These are phyloP conservation scores for Microctonus brassicae DNA, from an alignment of 2,888 invertebrate genomes.

Conservation along the genomic window DNA sequence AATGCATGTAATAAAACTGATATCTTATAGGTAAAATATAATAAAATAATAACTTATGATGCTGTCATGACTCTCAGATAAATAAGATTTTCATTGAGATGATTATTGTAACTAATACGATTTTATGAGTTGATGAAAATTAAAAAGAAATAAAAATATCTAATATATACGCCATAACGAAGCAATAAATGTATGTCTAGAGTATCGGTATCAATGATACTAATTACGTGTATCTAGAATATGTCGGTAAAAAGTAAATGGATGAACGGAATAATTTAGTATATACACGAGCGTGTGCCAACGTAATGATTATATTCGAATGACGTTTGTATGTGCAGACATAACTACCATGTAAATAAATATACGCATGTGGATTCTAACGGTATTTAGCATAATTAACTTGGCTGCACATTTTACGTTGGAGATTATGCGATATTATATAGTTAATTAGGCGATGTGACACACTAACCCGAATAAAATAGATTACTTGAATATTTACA, in stretches of 20 bases:
- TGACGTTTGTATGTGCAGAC: slow-evolving; percentile 18
- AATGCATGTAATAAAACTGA: too few relatives aligned
- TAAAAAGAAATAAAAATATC: slow-evolving; percentile 9
- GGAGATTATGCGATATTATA: slow-evolving; percentile 12
- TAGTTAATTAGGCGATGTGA: slow-evolving; percentile 17
- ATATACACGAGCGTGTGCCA: slow-evolving; percentile 1
- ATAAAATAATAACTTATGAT: background rate
- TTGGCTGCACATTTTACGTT: background rate
- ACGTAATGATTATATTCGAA: slow-evolving; percentile 24
- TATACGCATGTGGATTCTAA: slow-evolving; percentile 20
- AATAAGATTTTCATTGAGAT: background rate
- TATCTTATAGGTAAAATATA: background rate
- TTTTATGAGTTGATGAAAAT: background rate
- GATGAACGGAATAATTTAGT: slow-evolving; percentile 26
- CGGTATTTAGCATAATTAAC: slow-evolving; percentile 28
- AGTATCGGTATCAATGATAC: background rate
- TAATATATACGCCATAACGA: background rate
- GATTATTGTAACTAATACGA: background rate
- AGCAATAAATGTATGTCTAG: background rate
- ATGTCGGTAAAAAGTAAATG: slow-evolving; percentile 26
- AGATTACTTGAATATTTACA: background rate
- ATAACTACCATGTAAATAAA: slow-evolving; percentile 24
- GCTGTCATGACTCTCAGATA: background rate
- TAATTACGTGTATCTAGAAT: slow-evolving; percentile 27
- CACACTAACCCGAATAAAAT: slow-evolving; percentile 16